A percentile compares a stretch with the other conserved stretches of the same genome.
phyloP scores from a whole-genome alignment of 2,888 invertebrate genomes.

The Ommatoiulus sabulosus region DNA sequence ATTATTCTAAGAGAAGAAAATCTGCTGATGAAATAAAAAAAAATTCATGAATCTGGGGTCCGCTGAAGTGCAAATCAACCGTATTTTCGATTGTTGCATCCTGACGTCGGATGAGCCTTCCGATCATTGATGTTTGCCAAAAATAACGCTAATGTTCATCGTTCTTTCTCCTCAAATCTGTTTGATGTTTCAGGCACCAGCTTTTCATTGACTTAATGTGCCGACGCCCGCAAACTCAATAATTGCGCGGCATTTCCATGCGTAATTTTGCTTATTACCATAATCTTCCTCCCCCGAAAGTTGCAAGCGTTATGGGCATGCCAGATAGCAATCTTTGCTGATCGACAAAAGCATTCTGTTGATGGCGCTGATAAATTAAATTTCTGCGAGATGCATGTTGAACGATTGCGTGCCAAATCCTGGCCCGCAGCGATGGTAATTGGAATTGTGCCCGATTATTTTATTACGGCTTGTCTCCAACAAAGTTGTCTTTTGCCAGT shows the following conservation, averaged over 20 bases:
- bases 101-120: too few species aligned
- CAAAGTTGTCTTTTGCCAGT: neutral
- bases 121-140: neutral
- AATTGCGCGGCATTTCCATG: neutral
- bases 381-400: neutral
- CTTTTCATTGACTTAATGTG: constrained; percentile 23
- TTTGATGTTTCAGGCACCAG: neutral
- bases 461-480: neutral
- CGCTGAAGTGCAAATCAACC: too few species aligned
- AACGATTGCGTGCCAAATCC: neutral
- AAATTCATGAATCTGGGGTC: too few species aligned
- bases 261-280: neutral
- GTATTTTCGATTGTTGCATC: too few species aligned
- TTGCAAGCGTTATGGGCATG: neutral
- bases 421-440: neutral
- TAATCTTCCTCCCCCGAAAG: neutral
- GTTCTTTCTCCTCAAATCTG: neutral
- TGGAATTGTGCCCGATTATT: neutral
- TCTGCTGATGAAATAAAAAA: too few species aligned
- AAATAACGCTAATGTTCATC: neutral
- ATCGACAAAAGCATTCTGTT: neutral
- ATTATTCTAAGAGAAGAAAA: too few species aligned
- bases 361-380: neutral
- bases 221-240: constrained; percentile 20
- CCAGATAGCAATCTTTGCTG: neutral